phyloP scores from a whole-genome alignment of 1,140 invertebrate genomes.

The Mamestra configurata region DNA sequence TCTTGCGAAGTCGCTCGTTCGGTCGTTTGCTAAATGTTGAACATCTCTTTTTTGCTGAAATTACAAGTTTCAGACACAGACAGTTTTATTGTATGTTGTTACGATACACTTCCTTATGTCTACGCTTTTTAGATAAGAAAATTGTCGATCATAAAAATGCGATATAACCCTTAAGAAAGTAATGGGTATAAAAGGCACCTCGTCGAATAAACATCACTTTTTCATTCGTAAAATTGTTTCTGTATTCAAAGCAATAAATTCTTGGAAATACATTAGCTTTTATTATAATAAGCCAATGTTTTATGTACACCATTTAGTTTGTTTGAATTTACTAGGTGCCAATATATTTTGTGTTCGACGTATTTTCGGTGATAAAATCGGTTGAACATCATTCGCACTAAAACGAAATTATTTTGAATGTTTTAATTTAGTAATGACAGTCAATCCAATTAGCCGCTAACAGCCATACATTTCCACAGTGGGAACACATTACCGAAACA shows the following conservation, averaged over 20 bases:
- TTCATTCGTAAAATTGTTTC: constrained; percentile 46
- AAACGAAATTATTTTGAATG: constrained; percentile 12
- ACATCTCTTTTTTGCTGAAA: constrained; percentile 52
- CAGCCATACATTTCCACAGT: constrained; percentile 12
- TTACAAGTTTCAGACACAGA: constrained; percentile 26
- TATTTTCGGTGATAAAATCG: constrained; percentile 5
- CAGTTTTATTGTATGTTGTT: constrained; percentile 14
- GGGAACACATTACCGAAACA: not conserved
- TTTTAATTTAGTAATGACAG: constrained; percentile 28
- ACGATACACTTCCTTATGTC: constrained; percentile 20
- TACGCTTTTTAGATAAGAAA: constrained; percentile 16
- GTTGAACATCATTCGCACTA: constrained; percentile 2
- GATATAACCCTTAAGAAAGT: constrained; percentile 38
- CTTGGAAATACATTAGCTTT: constrained; percentile 21
- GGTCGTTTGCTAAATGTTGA: constrained; percentile 28
- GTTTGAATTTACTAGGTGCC: constrained; percentile 9
- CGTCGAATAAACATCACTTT: constrained; percentile 41
- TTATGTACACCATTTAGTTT: constrained; percentile 27
- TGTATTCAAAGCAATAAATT: constrained; percentile 45
- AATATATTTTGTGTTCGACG: not conserved
- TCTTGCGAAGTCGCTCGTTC: constrained; percentile 38
- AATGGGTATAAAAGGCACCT: constrained; percentile 31
- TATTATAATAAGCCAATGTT: constrained; percentile 34
- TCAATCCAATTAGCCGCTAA: constrained; percentile 22
- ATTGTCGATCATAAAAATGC: constrained; percentile 40